A percentile compares a stretch with the other conserved stretches of the same genome.
Conservation (phyloP, 2,113 vertebrate species). For the Alligator mississippiensis region DNA sequence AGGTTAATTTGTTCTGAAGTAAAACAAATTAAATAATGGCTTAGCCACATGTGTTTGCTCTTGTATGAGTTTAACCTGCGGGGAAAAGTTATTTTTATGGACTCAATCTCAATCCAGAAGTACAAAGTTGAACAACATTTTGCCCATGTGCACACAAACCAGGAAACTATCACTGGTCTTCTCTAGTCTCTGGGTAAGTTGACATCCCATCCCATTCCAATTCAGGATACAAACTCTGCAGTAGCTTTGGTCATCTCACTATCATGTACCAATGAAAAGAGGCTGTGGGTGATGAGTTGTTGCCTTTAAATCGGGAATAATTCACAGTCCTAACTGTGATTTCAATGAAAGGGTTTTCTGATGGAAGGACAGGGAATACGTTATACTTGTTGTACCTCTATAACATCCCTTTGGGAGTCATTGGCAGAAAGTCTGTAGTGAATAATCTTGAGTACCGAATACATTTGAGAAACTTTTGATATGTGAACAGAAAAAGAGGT, state of each 20-base stretch:
- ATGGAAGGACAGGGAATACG: conserved; percentile 15
- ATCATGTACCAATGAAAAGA: conserved; percentile 40
- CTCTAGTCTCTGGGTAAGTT: neutral
- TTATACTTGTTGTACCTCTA: neutral
- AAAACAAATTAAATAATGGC: neutral
- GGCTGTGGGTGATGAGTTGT: conserved; percentile 57
- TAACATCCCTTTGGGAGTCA: conserved; percentile 48
- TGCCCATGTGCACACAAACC: neutral
- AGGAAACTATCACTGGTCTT: neutral
- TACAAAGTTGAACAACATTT: neutral
- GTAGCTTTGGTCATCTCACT: conserved; percentile 35
- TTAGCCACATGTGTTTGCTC: neutral
- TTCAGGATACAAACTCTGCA: neutral
- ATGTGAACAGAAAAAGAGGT: conserved; percentile 51
- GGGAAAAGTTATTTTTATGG: neutral
- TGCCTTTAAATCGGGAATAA: conserved; percentile 55
- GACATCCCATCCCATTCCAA: neutral
- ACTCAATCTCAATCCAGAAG: neutral
- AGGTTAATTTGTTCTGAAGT: neutral
- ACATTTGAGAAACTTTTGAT: conserved; percentile 57
- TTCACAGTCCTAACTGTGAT: conserved; percentile 46
- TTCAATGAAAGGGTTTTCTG: conserved; percentile 56
- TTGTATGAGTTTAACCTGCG: neutral
- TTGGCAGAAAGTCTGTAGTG: conserved; percentile 52
- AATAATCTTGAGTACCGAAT: conserved; percentile 64